phyloP scores from a whole-genome alignment of 2,797 vertebrate species.

The Lycodopsis pacificus region DNA sequence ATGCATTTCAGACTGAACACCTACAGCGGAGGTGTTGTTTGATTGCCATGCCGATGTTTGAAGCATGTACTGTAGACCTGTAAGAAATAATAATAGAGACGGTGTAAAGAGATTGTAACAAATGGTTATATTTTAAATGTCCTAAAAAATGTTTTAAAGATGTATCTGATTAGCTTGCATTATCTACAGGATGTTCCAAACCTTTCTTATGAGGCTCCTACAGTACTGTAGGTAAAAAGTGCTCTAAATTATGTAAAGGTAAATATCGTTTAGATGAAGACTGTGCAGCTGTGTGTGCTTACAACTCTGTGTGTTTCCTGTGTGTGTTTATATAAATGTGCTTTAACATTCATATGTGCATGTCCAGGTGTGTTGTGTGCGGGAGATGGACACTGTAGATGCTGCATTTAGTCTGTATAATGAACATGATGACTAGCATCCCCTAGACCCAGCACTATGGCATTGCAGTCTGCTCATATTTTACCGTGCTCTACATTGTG shows the following conservation, averaged over 20 bases:
- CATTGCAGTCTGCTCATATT: slow-evolving; percentile 71
- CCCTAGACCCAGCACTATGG: slow-evolving; percentile 75
- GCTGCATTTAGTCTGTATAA: slow-evolving; percentile 58
- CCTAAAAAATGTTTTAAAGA: not conserved
- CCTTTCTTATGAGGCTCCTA: not conserved
- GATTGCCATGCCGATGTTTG: not conserved
- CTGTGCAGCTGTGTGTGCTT: slow-evolving; percentile 31
- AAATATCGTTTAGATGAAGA: slow-evolving; percentile 63
- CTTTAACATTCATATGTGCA: slow-evolving; percentile 10
- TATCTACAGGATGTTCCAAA: not conserved
- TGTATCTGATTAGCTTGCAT: not conserved
- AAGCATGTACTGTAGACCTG: not conserved
- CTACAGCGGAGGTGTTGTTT: not conserved
- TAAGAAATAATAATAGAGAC: not conserved
- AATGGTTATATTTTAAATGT: not conserved
- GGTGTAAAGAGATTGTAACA: not conserved
- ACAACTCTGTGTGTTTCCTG: slow-evolving; percentile 18
- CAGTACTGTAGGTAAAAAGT: slow-evolving; percentile 15
- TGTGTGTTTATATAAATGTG: slow-evolving; percentile 23
- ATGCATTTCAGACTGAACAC: not conserved
- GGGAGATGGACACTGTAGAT: slow-evolving; percentile 34
- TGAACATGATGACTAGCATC: slow-evolving; percentile 81
- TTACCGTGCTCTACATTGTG: slow-evolving; percentile 33
- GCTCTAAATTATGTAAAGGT: slow-evolving; percentile 59
- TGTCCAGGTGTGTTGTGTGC: slow-evolving; percentile 43